Base-by-base conservation (phyloP, 2,888 invertebrate species). In the Nomada ruficornis region DNA sequence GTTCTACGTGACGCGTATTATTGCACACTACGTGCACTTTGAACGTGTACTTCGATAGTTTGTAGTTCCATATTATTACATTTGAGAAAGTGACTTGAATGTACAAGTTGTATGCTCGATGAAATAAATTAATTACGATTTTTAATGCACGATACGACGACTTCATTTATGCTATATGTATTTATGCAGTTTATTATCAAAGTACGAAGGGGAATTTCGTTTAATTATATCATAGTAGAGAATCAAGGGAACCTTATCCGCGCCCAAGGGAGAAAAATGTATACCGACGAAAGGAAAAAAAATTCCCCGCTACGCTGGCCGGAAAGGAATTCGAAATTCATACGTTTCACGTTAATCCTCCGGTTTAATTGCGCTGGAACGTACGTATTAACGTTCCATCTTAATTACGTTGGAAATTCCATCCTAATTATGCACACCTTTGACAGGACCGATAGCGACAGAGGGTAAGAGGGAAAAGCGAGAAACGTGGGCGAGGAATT, bases 331-430 rank as follows among this genome's bases (percentile, higher is more conserved):
- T 65, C 65, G 65, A 74, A 77, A 74, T 77, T 73, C 29, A 65
- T 23, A 23, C 54, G 29, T 42, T 52, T 67, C 20, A 15, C 60
- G 60, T 77, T 73, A 74, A 67, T 65, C 44, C 65, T 65, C 59
- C 20, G 13, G 13, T 29, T 67, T 54, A 67, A 75, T 74, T 74
- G 67, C 62, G 44, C 13, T 29, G 67, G 36, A 15, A 44, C 75
- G 52, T 62, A 54, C 23, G 64, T 74, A 67, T 75, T 77, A 77
- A 77, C 54, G 23, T 47, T 75, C 54, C 36, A 47, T 62, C 47
- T 75, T 67, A 74, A 77, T 75, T 67, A 67, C 44, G 60, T 26
- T 52, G 76, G 75, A 77, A 54, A 75, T 67, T 23, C 36, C 65
- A 60, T 54, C 20, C 67, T 75, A 75, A 77, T 77, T 77, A 77